Evolutionary conservation across 2,113 vertebrate genomes (phyloP), one percentile per base, ranked within the genome.

Genomic region (Grantiella picta): DNA sequence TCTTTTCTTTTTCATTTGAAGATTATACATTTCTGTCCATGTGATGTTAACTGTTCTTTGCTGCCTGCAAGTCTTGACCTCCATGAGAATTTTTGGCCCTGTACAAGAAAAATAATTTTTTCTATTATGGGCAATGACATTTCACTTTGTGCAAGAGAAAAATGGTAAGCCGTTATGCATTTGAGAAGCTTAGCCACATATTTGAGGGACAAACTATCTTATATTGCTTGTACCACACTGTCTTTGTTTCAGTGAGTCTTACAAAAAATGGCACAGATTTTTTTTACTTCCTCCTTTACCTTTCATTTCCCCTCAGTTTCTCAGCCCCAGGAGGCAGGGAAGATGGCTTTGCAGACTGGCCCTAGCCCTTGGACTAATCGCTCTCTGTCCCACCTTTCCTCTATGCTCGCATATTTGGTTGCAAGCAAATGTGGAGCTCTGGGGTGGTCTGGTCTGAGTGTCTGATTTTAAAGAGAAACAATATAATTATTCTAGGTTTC

Each of bases 391-490:
- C 16, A 56, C 5, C 4, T 5, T 54, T 79, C 44, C 38, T 85
- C 52, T n/a, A 12, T 21, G 33, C 7, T 71, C 35, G 2, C 6
- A 10, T 9, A 7, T 7, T 10, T 56, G 28, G 52, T 7, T 60
- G 27, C 9, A 85, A 63, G 35, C 15, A 76, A 82, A 52, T 8
- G 5, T 29, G 27, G 27, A 60, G 5, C 4, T 70, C 70, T 82
- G 44, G 44, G 44, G 18, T 75, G 0, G 0, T 64, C 33, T 54
- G 8, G 1, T 82, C 44, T 35, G 38, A 4, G 9, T 63, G 20
- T 9, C 53, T 0, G 2, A 21, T 27, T 8, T 27, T 50, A 59
- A 73, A 53, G 6, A 68, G 24, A 78, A 80, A 36, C 7, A 24
- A 50, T 33, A 6, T 13, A 29, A 53, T 49, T 78, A 31, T 53